Evolutionary conservation across 1,140 invertebrate genomes (phyloP).

Genomic region (Drosophila sturtevanti): DNA sequence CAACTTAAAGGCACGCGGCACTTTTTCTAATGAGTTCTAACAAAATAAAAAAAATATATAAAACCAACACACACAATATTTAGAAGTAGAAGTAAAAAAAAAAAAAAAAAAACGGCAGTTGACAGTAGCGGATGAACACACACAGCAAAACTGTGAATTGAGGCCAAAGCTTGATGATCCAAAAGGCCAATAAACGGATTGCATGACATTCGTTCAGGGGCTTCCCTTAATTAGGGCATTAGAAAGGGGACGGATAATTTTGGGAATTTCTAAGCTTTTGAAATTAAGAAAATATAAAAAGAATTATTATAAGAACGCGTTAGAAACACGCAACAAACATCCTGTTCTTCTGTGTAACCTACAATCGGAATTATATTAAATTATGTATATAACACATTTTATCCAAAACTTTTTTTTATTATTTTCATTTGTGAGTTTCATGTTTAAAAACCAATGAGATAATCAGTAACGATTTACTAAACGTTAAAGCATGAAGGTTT

Average conservation of each 20-base stretch:
- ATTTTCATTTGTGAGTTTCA: too few relatives aligned
- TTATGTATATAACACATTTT: too few relatives aligned
- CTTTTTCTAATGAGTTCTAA: constrained; percentile 57
- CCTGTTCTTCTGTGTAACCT: neutral
- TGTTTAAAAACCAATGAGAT: too few relatives aligned
- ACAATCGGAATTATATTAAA: too few relatives aligned
- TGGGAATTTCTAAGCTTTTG: neutral
- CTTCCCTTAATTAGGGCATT: neutral
- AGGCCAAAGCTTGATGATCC: constrained; percentile 26
- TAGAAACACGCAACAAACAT: neutral
- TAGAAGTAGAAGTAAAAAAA: neutral
- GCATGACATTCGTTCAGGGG: constrained; percentile 11
- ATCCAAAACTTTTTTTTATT: too few relatives aligned
- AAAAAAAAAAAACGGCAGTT: constrained; percentile 44
- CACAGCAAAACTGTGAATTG: constrained; percentile 30
- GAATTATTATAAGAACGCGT: too few relatives aligned
- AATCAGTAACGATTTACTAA: too few relatives aligned
- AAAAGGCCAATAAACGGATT: constrained; percentile 24
- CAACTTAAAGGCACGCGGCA: constrained; percentile 41
- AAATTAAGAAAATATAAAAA: neutral
- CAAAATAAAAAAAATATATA: neutral
- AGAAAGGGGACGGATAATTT: neutral
- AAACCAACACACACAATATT: neutral
- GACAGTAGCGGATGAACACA: constrained; percentile 31
- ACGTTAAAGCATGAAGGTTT: too few relatives aligned